Conservation (phyloP, 2,113 vertebrate genomes). For the Cygnus buccinator region DNA sequence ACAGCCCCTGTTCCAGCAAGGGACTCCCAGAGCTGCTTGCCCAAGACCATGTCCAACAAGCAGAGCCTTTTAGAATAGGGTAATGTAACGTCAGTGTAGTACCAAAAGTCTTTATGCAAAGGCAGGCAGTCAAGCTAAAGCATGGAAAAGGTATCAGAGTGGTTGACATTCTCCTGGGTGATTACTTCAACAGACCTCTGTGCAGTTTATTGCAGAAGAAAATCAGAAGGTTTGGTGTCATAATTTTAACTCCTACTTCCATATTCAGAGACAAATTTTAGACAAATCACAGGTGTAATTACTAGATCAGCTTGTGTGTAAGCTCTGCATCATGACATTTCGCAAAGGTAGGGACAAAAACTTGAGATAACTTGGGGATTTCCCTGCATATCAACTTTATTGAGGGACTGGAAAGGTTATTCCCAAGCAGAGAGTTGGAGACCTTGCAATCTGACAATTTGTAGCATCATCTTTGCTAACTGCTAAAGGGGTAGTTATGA, state of each 20-base stretch:
- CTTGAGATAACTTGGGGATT: background rate
- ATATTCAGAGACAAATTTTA: background rate
- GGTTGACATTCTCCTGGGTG: background rate
- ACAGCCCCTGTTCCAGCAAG: too few relatives aligned
- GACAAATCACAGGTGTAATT: background rate
- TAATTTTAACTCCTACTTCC: background rate
- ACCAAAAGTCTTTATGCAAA: background rate
- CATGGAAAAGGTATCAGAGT: background rate
- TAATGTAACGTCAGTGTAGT: accelerated
- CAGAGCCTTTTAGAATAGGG: background rate
- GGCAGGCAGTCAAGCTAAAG: background rate
- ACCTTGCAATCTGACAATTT: background rate
- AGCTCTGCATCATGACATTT: background rate
- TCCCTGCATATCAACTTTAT: background rate
- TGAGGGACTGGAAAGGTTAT: background rate
- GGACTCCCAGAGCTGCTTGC: too few relatives aligned
- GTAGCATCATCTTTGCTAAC: background rate
- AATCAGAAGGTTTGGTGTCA: background rate
- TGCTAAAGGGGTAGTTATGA: background rate
- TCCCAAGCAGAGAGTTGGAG: background rate
- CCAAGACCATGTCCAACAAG: too few relatives aligned
- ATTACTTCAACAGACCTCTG: background rate
- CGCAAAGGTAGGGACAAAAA: background rate
- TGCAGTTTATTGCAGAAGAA: background rate
- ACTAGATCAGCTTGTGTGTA: background rate